Percentiles rank a stretch among this genome's conserved stretches.
phyloP scores from a whole-genome alignment of 2,888 invertebrate species.

The Rhamnusium bicolor region DNA sequence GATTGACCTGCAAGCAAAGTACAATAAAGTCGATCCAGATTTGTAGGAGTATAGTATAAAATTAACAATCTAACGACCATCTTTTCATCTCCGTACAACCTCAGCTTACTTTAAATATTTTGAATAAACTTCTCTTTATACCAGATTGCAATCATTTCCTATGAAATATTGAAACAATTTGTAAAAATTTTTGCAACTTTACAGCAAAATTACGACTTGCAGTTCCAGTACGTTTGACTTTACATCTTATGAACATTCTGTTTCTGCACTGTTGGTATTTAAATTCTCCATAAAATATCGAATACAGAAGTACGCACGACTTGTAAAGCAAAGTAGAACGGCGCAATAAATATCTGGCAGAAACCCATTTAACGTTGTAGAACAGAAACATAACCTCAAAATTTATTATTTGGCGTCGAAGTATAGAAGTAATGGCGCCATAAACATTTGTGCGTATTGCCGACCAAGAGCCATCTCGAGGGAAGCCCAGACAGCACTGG shows the following conservation, averaged over 20 bases:
- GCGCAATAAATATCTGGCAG: constrained; percentile 52
- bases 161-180: background rate
- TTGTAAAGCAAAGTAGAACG: constrained; percentile 39
- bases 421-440: constrained; percentile 55
- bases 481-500: constrained; percentile 42
- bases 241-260: background rate
- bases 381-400: constrained; percentile 58
- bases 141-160: too few species aligned
- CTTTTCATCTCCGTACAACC: too few species aligned
- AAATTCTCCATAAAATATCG: constrained; percentile 29
- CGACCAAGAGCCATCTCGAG: constrained; percentile 44
- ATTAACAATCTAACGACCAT: too few species aligned
- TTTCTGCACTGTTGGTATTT: constrained; percentile 17
- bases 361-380: constrained; percentile 53
- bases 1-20: too few species aligned
- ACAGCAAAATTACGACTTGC: background rate
- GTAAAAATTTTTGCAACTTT: background rate
- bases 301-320: constrained; percentile 23
- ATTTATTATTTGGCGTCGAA: constrained; percentile 52
- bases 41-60: too few species aligned
- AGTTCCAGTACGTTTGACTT: background rate
- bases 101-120: too few species aligned
- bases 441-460: constrained; percentile 57
- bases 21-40: too few species aligned
- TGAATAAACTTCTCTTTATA: too few species aligned